Percentiles rank a stretch among this genome's conserved stretches.
Evolutionary conservation across 2,797 vertebrate species (phyloP).

Genomic region (Cheirogaleus major): DNA sequence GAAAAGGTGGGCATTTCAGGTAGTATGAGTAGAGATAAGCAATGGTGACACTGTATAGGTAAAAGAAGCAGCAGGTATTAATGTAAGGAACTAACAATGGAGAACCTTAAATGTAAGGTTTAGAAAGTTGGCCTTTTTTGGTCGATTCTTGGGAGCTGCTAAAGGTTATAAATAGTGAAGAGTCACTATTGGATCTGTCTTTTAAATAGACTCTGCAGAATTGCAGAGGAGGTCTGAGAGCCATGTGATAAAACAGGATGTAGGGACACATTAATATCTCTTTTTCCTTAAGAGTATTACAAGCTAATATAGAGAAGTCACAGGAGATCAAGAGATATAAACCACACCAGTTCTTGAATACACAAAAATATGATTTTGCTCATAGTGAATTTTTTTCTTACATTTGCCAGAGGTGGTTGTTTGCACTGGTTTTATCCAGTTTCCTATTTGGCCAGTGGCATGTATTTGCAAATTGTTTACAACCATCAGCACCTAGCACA

Average conservation of each 20-base stretch:
- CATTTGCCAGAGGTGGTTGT: background rate
- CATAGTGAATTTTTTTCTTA: background rate
- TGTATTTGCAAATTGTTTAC: conserved; percentile 24
- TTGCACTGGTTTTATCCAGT: background rate
- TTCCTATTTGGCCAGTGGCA: background rate
- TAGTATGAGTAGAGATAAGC: background rate
- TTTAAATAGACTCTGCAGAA: background rate
- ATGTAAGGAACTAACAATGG: background rate
- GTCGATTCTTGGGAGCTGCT: background rate
- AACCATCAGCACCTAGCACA: background rate
- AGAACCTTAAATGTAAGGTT: background rate
- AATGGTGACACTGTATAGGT: background rate
- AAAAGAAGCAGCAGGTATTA: background rate
- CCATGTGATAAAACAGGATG: background rate
- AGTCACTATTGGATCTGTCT: background rate
- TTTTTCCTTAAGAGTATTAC: background rate
- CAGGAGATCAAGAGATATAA: background rate
- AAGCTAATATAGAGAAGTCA: background rate
- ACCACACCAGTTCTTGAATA: background rate
- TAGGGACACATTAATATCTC: background rate
- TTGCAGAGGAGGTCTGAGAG: background rate
- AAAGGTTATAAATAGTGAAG: background rate
- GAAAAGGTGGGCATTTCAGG: background rate
- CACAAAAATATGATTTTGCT: background rate
- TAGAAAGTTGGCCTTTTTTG: background rate